These are phyloP conservation scores for Pangasianodon hypophthalmus DNA, from an alignment of 2,113 vertebrate genomes.

Conservation along the genomic window DNA sequence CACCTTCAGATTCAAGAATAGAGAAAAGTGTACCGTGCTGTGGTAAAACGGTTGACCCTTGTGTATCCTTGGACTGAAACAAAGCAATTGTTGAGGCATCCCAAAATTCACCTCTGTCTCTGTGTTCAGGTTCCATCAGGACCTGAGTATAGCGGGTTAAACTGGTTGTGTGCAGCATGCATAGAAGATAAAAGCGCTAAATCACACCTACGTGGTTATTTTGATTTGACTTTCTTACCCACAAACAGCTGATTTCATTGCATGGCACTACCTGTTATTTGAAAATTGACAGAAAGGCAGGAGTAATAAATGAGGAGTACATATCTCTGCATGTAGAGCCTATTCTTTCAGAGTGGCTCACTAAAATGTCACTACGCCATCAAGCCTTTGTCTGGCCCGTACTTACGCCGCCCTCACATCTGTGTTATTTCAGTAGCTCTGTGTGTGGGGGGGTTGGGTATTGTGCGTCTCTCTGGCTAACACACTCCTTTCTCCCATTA, in stretches of 20 bases:
- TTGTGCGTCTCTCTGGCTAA: constrained; percentile 44
- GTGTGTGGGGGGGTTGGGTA: constrained; percentile 11
- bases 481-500: constrained; percentile 37
- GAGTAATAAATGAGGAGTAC: neutral
- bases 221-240: neutral
- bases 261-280: neutral
- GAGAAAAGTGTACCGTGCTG: neutral
- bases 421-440: constrained; percentile 9
- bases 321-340: neutral
- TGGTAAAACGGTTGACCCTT: neutral
- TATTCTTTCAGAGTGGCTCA: neutral
- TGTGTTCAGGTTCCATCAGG: neutral
- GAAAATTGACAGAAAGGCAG: neutral
- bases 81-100: neutral
- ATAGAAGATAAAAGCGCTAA: neutral
- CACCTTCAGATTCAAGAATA: neutral
- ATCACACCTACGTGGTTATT: neutral
- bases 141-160: neutral
- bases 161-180: neutral
- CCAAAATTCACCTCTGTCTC: neutral
- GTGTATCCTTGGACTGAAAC: neutral
- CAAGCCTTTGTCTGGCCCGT: neutral
- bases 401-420: neutral
- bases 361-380: neutral
- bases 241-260: neutral